Percentiles rank a stretch among this genome's conserved stretches.
Evolutionary conservation across 1,140 invertebrate genomes (phyloP).

Genomic region (Drosophila sulfurigaster): DNA sequence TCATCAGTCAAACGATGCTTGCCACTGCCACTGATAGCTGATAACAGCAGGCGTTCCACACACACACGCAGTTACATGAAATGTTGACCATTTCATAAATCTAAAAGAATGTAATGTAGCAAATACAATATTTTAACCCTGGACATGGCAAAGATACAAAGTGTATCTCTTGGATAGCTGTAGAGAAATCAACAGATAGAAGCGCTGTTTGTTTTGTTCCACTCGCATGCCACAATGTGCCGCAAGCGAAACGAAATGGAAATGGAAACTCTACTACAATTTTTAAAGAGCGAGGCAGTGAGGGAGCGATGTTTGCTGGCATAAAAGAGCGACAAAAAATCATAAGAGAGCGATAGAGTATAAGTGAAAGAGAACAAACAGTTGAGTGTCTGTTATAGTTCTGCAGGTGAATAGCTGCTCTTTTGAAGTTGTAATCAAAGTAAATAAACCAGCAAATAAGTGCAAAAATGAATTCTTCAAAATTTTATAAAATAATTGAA

Average conservation of each 20-base stretch:
- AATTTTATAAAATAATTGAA: neutral
- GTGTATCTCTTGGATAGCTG: constrained; percentile 36
- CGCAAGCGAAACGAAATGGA: neutral
- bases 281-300: neutral
- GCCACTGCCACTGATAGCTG: neutral
- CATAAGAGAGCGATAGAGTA: neutral
- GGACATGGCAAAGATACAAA: neutral
- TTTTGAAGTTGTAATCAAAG: neutral
- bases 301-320: neutral
- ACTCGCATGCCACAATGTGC: constrained; percentile 22
- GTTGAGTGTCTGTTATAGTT: neutral
- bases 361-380: neutral
- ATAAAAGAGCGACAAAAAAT: neutral
- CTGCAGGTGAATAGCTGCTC: constrained; percentile 2
- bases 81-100: neutral
- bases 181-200: constrained; percentile 74
- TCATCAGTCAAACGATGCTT: constrained; percentile 19
- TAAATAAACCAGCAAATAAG: neutral
- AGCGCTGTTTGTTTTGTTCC: constrained; percentile 68
- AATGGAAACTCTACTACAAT: constrained; percentile 62
- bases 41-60: neutral
- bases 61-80: no score
- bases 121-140: constrained; percentile 8
- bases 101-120: neutral
- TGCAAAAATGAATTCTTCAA: neutral